Evolutionary conservation across 2,888 invertebrate species (phyloP).

Genomic region (Lagria hirta): DNA sequence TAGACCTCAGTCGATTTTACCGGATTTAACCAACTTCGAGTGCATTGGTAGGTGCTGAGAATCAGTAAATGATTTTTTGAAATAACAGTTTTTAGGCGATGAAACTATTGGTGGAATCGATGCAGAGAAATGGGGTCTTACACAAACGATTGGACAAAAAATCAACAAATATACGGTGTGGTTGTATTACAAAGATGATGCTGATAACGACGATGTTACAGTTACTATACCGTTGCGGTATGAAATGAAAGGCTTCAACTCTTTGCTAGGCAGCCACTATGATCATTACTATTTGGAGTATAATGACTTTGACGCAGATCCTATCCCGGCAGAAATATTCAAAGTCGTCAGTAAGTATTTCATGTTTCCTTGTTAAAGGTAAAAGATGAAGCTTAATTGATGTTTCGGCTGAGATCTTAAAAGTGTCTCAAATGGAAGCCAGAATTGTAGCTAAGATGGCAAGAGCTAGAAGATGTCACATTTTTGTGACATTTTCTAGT

Average conservation of each 20-base stretch:
- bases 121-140: slow-evolving; percentile 78
- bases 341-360: slow-evolving; percentile 61
- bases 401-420: too few relatives aligned
- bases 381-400: not conserved
- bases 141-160: slow-evolving; percentile 72
- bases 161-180: slow-evolving; percentile 87
- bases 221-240: slow-evolving; percentile 77
- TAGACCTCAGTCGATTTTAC: slow-evolving; percentile 75
- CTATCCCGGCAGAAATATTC: slow-evolving; percentile 71
- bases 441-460: too few relatives aligned
- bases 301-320: slow-evolving; percentile 65
- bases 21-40: slow-evolving; percentile 75
- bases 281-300: slow-evolving; percentile 92
- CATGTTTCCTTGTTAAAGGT: slow-evolving; percentile 5
- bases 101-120: slow-evolving; percentile 71
- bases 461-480: too few relatives aligned
- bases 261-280: slow-evolving; percentile 90
- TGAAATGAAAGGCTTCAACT: slow-evolving; percentile 93
- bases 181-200: slow-evolving; percentile 71
- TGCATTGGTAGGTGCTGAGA: slow-evolving; percentile 64
- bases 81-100: slow-evolving; percentile 49
- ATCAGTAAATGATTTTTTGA: not conserved
- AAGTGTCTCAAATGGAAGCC: too few relatives aligned
- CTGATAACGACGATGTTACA: slow-evolving; percentile 51
- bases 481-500: too few relatives aligned